Percentiles rank a stretch among this genome's conserved stretches.
Conservation (phyloP, 2,797 vertebrate genomes). For the Tokudaia muenninki region DNA sequence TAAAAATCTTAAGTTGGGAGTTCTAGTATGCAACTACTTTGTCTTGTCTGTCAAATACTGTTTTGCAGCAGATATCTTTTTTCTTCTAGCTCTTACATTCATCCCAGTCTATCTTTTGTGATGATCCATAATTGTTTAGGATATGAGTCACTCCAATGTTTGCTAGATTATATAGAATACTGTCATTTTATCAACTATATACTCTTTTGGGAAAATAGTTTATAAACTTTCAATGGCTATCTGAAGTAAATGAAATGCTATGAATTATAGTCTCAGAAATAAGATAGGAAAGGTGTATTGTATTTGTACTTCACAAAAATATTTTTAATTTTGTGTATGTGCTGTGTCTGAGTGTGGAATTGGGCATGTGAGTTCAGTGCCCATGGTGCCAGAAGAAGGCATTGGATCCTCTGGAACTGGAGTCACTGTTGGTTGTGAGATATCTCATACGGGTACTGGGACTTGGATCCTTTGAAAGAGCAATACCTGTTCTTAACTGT, state of each 20-base stretch:
- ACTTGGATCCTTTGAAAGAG: not conserved
- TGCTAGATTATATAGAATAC: not conserved
- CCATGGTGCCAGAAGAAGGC: not conserved
- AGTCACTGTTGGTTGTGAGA: not conserved
- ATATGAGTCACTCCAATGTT: not conserved
- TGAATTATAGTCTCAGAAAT: not conserved
- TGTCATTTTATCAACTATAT: not conserved
- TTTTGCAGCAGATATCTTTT: no score
- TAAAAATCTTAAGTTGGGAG: not conserved
- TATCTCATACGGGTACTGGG: not conserved
- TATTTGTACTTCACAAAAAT: not conserved
- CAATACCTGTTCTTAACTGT: not conserved
- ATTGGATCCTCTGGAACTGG: not conserved
- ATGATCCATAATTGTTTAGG: not conserved
- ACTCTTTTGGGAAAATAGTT: not conserved
- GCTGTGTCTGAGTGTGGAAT: not conserved
- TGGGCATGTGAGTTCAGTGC: not conserved
- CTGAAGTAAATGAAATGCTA: not conserved
- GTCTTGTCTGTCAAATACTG: not conserved
- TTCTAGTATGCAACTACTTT: not conserved
- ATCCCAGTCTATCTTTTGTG: not conserved
- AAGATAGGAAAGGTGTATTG: not conserved
- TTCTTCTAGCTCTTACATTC: not conserved
- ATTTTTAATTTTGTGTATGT: not conserved
- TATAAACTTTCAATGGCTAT: not conserved